phyloP scores from a whole-genome alignment of 2,888 invertebrate species.

The Tachina fera region DNA sequence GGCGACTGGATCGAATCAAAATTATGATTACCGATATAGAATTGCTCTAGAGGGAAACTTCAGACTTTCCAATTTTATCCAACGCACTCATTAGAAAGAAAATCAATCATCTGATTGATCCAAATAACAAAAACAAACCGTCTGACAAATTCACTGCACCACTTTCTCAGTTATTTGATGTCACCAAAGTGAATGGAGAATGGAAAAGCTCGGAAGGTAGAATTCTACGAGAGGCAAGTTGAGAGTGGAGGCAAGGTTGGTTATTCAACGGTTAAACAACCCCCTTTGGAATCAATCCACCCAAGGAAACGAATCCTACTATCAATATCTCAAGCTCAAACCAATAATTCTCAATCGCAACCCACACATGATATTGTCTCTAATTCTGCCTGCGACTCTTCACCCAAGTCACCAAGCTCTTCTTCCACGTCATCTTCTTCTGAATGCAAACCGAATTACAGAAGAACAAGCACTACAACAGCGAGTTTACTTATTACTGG shows the following conservation, averaged over 20 bases:
- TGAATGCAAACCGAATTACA: conserved; percentile 18
- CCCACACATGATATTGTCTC: not conserved
- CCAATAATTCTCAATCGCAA: conserved; percentile 2
- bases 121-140: conserved; percentile 9
- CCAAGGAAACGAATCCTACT: conserved; percentile 12
- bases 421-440: conserved; percentile 22
- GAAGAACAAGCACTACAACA: conserved; percentile 27
- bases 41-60: conserved; percentile 15
- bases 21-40: conserved; percentile 18
- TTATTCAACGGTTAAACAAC: conserved; percentile 28
- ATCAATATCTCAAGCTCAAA: conserved; percentile 15
- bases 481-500: not conserved
- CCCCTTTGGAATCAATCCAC: conserved; percentile 17
- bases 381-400: conserved; percentile 1
- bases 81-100: conserved; percentile 5
- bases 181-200: not conserved
- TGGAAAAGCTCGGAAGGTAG: conserved; percentile 8
- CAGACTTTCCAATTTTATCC: conserved; percentile 15
- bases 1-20: conserved; percentile 9
- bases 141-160: too few species aligned
- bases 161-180: not conserved
- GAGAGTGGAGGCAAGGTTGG: conserved; percentile 8
- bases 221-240: conserved; percentile 18
- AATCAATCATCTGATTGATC: not conserved
- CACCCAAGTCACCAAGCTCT: conserved; percentile 7